These are phyloP conservation scores for Rhabditoides inermis DNA, from an alignment of 2,888 invertebrate genomes.

Conservation along the genomic window DNA sequence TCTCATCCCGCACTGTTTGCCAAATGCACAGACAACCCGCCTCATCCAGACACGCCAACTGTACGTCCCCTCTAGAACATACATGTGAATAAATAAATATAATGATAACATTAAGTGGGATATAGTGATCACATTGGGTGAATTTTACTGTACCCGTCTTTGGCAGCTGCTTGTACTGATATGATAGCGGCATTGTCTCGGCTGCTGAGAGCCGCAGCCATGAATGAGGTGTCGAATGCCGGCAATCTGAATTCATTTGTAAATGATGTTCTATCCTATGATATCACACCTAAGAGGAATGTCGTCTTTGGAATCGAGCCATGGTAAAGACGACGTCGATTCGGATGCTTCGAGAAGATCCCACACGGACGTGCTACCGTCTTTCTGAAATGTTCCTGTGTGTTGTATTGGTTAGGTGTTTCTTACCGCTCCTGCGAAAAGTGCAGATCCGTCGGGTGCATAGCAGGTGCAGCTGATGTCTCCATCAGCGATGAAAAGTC, in stretches of 20 bases:
- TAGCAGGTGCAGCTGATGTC: constrained; percentile 4
- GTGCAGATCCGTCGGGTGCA: constrained; percentile 4
- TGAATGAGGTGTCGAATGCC: constrained; percentile 15
- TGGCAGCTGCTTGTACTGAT: not conserved
- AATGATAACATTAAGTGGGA: too few species aligned
- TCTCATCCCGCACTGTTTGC: not conserved
- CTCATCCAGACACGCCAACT: not conserved
- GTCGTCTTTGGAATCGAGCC: constrained; percentile 7
- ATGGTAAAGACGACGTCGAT: too few species aligned
- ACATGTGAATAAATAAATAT: too few species aligned
- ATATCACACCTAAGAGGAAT: too few species aligned
- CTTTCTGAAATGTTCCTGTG: constrained; percentile 9
- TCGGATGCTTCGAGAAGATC: constrained; percentile 10
- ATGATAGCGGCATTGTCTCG: constrained; percentile 1
- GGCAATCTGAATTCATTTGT: constrained; percentile 11
- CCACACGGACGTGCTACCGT: constrained; percentile 11
- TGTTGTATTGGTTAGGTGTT: too few species aligned
- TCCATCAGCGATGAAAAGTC: constrained; percentile 5
- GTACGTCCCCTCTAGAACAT: too few species aligned
- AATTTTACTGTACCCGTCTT: not conserved
- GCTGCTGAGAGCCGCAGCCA: constrained; percentile 4
- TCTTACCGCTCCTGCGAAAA: constrained; percentile 7
- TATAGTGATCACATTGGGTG: too few species aligned
- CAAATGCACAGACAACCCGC: constrained; percentile 1
- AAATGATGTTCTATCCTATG: too few species aligned